phyloP scores from a whole-genome alignment of 2,888 invertebrate genomes.

The Cheilosia scutellata region DNA sequence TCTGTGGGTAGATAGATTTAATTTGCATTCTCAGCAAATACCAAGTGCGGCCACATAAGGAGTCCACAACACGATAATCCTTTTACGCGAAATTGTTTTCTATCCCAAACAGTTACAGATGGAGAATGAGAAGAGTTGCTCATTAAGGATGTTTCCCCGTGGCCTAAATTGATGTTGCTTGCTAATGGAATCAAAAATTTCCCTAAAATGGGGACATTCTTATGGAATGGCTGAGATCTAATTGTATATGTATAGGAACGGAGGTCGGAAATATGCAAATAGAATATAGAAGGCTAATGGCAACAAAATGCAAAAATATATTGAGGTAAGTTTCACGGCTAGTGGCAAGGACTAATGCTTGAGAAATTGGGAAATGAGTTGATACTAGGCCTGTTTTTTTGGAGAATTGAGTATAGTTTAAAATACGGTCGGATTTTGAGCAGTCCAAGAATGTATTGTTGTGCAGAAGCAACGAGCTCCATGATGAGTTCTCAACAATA shows the following conservation, averaged over 20 bases:
- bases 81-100: conserved; percentile 58
- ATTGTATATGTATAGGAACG: background rate
- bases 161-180: conserved; percentile 1
- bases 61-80: conserved; percentile 63
- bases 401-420: too few species aligned
- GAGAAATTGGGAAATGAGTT: too few species aligned
- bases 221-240: background rate
- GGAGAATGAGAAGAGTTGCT: background rate
- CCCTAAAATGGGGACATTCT: conserved; percentile 2
- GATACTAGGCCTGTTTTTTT: too few species aligned
- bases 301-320: too few species aligned
- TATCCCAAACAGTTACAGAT: background rate
- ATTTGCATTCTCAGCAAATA: conserved; percentile 67
- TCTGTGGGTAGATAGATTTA: conserved; percentile 30
- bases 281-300: too few species aligned
- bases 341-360: too few species aligned
- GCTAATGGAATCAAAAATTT: conserved; percentile 36
- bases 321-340: too few species aligned
- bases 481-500: too few species aligned
- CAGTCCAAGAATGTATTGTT: too few species aligned
- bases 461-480: too few species aligned
- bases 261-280: background rate
- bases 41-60: conserved; percentile 42
- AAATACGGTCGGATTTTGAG: too few species aligned
- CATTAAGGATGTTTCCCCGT: conserved; percentile 25